Conservation (phyloP, 2,797 vertebrate genomes). For the Morelia viridis region DNA sequence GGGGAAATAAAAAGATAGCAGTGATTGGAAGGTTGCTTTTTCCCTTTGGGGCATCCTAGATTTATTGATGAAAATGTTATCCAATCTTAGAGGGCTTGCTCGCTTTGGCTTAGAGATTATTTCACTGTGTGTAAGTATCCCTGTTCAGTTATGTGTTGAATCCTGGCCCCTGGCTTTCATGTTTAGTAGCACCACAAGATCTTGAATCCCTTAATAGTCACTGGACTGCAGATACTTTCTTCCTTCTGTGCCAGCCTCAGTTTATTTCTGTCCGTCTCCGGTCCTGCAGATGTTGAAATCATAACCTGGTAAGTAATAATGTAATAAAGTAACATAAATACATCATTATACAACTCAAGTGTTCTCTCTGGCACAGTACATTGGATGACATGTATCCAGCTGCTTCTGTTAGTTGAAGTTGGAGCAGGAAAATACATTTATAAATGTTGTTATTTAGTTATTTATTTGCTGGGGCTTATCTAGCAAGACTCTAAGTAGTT, state of each 20-base stretch:
- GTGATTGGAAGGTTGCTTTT: neutral
- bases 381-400: neutral
- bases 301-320: neutral
- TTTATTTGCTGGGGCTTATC: neutral
- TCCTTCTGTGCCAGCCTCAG: neutral
- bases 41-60: neutral
- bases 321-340: neutral
- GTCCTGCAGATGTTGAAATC: neutral
- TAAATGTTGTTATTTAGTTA: neutral
- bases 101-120: neutral
- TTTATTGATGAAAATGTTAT: neutral
- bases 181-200: neutral
- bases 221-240: neutral
- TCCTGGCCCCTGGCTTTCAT: neutral
- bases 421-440: neutral
- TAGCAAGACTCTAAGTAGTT: neutral
- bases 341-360: neutral
- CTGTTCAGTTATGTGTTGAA: neutral
- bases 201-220: neutral
- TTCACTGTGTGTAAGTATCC: neutral
- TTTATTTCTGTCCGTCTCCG: neutral
- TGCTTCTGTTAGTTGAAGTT: neutral
- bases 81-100: neutral
- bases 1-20: slow-evolving; percentile 12
- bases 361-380: neutral